Evolutionary conservation across 2,113 vertebrate species (phyloP).

Genomic region (Gobio gobio): DNA sequence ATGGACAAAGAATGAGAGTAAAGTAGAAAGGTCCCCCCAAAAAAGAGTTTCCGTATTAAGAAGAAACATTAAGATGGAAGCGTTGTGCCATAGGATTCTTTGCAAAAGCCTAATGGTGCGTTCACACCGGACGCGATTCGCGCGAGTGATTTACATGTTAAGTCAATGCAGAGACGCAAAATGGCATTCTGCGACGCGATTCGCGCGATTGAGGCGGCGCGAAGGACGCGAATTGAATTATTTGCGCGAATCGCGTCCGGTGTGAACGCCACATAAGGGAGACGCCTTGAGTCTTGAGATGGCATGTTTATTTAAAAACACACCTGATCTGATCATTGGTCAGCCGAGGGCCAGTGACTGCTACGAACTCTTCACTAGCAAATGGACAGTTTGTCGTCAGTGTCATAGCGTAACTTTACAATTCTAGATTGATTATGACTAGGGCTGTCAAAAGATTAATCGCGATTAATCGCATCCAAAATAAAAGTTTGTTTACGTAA

Average conservation of each 20-base stretch:
- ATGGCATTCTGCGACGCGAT: too few relatives aligned
- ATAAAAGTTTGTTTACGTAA: too few relatives aligned
- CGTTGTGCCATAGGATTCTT: not conserved
- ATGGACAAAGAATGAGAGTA: not conserved
- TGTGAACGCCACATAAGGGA: too few relatives aligned
- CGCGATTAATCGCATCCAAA: too few relatives aligned
- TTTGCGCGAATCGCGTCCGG: too few relatives aligned
- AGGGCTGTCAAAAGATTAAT: too few relatives aligned
- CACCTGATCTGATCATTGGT: not conserved
- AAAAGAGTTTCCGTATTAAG: conserved; percentile 11
- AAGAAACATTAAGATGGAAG: not conserved
- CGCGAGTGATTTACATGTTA: too few relatives aligned
- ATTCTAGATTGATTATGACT: not conserved
- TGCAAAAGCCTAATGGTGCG: conserved; percentile 18
- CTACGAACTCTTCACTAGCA: conserved; percentile 8
- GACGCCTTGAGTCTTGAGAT: not conserved
- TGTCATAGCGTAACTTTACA: not conserved
- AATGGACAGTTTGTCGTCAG: conserved; percentile 11
- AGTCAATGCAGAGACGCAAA: too few relatives aligned
- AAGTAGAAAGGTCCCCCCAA: conserved; percentile 8
- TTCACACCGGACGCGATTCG: too few relatives aligned
- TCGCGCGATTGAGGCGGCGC: too few relatives aligned
- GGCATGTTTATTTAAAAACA: conserved; percentile 29
- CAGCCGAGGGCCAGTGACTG: not conserved
- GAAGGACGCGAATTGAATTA: too few relatives aligned